Conservation (phyloP, 2,888 invertebrate genomes). For the Epirrhoe tristata region DNA sequence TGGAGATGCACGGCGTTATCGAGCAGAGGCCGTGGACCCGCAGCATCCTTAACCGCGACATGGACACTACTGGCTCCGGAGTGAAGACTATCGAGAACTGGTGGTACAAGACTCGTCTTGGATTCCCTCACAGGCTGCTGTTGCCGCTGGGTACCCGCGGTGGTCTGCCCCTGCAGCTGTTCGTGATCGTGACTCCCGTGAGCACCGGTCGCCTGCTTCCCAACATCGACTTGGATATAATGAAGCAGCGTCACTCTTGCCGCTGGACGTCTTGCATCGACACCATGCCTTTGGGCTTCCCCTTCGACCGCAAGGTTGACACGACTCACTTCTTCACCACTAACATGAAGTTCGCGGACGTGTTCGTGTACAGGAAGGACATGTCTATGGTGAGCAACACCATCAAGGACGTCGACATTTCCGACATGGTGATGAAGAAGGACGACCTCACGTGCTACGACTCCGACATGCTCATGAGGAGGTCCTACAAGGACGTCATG, state of each 20-base stretch:
- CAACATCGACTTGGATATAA: conserved; percentile 72
- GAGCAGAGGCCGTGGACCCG: conserved; percentile 85
- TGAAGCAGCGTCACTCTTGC: conserved; percentile 82
- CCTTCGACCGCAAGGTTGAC: conserved; percentile 89
- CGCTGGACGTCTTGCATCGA: conserved; percentile 86
- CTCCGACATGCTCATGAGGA: conserved; percentile 68
- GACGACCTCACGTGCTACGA: conserved; percentile 76
- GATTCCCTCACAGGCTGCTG: conserved; percentile 89
- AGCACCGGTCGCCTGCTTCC: conserved; percentile 78
- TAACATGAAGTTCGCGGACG: conserved; percentile 88
- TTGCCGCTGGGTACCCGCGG: conserved; percentile 88
- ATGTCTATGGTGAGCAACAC: conserved; percentile 61
- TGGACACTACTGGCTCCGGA: conserved; percentile 70
- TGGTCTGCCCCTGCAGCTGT: conserved; percentile 88
- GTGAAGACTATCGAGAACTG: conserved; percentile 83
- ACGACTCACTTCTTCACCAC: conserved; percentile 85
- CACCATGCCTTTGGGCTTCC: conserved; percentile 89
- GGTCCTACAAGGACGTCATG: conserved; percentile 76
- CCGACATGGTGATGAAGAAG: conserved; percentile 74
- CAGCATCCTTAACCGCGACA: conserved; percentile 55
- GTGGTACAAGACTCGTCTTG: conserved; percentile 81
- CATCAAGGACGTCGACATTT: conserved; percentile 68
- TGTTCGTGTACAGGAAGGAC: conserved; percentile 87
- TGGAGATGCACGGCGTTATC: conserved; percentile 87
- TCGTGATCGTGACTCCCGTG: conserved; percentile 86